A percentile compares a stretch with the other conserved stretches of the same genome.
These are phyloP conservation scores for Acrossocheilus fasciatus DNA, from an alignment of 2,797 vertebrate species.

Conservation along the genomic window DNA sequence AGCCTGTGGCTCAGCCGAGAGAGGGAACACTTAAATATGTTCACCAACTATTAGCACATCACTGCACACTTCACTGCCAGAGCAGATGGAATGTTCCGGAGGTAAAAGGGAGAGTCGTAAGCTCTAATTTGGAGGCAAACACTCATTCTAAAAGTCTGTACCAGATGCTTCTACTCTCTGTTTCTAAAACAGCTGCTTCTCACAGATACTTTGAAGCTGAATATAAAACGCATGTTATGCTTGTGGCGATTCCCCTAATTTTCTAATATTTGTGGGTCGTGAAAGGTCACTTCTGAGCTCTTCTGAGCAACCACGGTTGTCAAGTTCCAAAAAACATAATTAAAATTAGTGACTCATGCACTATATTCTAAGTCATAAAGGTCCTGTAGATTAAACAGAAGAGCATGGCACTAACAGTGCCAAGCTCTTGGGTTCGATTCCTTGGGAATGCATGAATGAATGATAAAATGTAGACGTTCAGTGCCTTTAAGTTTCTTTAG, in stretches of 20 bases:
- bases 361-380: neutral
- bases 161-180: slow-evolving; percentile 40
- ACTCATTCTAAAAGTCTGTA: slow-evolving; percentile 31
- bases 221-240: neutral
- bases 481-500: neutral
- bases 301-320: neutral
- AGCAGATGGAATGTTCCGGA: neutral
- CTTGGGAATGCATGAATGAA: neutral
- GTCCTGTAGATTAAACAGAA: neutral
- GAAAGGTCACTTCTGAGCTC: slow-evolving; percentile 14
- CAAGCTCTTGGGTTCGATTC: neutral
- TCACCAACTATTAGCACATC: slow-evolving; percentile 61
- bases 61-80: slow-evolving; percentile 33
- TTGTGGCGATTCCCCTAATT: neutral
- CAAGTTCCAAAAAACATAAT: neutral
- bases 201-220: neutral
- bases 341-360: neutral
- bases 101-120: neutral
- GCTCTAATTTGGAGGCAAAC: neutral
- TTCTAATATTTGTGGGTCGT: neutral
- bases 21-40: slow-evolving; percentile 58
- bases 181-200: slow-evolving; percentile 29
- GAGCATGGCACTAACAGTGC: neutral
- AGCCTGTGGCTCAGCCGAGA: slow-evolving; percentile 52
- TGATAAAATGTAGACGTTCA: neutral